Evolutionary conservation across 2,797 vertebrate genomes (phyloP).

Genomic region (Sebastes flavidus): DNA sequence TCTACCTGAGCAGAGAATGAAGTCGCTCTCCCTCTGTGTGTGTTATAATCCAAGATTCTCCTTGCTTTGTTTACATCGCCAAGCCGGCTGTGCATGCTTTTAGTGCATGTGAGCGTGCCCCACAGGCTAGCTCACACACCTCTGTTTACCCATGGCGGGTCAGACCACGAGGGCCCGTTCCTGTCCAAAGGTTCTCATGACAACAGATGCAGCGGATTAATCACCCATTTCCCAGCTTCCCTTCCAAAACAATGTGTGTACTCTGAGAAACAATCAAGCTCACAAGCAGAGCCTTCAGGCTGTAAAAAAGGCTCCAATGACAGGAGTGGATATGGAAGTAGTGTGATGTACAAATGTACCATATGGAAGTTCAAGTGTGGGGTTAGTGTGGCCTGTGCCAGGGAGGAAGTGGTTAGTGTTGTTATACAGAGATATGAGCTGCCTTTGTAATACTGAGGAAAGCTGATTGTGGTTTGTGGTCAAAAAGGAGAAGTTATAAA

Average conservation of each 20-base stretch:
- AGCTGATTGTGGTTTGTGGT: conserved; percentile 34
- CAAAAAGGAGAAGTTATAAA: conserved; percentile 37
- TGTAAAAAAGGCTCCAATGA: conserved; percentile 25
- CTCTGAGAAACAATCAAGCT: conserved; percentile 62
- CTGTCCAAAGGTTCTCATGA: conserved; percentile 61
- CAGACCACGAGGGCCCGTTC: conserved; percentile 34
- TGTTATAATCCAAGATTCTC: not conserved
- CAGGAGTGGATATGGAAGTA: conserved; percentile 41
- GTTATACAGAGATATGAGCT: conserved; percentile 34
- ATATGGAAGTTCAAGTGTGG: conserved; percentile 29
- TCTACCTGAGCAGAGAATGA: not conserved
- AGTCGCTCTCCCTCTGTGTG: not conserved
- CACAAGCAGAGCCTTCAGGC: conserved; percentile 34
- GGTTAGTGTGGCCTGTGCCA: conserved; percentile 20
- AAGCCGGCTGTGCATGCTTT: too few relatives aligned
- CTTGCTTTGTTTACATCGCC: too few relatives aligned
- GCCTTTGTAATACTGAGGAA: conserved; percentile 23
- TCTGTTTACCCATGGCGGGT: conserved; percentile 6
- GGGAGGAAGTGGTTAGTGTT: conserved; percentile 56
- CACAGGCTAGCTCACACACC: not conserved
- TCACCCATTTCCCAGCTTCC: conserved; percentile 66
- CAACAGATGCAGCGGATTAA: conserved; percentile 66
- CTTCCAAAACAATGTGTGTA: conserved; percentile 65
- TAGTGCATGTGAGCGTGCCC: too few relatives aligned
- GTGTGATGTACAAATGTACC: conserved; percentile 32